A percentile compares a stretch with the other conserved stretches of the same genome.
phyloP scores from a whole-genome alignment of 2,113 vertebrate genomes.

The Rhea pennata region DNA sequence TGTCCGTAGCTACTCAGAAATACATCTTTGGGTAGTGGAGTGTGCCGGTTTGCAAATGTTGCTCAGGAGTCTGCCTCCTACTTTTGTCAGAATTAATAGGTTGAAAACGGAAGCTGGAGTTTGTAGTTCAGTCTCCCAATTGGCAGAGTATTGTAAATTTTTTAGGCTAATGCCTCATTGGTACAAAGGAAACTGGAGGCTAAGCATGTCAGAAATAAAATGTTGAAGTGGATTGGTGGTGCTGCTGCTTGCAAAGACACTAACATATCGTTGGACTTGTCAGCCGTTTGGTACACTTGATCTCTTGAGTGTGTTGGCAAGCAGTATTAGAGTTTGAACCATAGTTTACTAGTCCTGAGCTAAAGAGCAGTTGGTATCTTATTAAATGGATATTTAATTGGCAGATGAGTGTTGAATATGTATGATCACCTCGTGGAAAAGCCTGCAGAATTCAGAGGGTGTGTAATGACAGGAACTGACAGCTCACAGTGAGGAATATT shows the following conservation, averaged over 20 bases:
- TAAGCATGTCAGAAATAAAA: neutral
- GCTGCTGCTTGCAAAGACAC: neutral
- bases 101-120: neutral
- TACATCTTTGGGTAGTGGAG: neutral
- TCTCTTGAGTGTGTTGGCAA: neutral
- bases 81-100: no score
- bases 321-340: neutral
- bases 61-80: neutral
- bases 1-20: neutral
- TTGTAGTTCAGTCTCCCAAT: neutral
- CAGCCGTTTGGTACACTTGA: neutral
- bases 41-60: neutral
- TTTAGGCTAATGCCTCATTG: neutral
- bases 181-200: neutral
- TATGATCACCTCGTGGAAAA: neutral
- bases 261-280: fast-evolving
- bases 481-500: neutral
- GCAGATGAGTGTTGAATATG: neutral
- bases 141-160: neutral
- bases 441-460: neutral
- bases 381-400: neutral
- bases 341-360: neutral
- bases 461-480: neutral
- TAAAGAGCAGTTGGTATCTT: neutral
- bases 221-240: neutral